These are phyloP conservation scores for Iselma pallidipennis DNA, from an alignment of 2,888 invertebrate species.

Conservation along the genomic window DNA sequence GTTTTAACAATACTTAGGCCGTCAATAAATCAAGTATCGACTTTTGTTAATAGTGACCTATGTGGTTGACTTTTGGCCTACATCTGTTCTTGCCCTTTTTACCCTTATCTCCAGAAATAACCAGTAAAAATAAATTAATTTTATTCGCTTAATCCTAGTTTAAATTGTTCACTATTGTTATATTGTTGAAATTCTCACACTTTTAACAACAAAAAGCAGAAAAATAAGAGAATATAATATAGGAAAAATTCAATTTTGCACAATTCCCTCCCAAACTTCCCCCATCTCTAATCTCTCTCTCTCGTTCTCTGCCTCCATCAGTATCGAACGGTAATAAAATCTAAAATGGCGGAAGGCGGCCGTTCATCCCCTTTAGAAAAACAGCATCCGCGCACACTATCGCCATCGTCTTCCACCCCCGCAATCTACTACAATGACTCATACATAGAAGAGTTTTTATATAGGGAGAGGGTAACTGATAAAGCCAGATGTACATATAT, in stretches of 20 bases:
- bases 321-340: slow-evolving; percentile 58
- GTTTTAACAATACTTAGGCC: slow-evolving; percentile 48
- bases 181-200: slow-evolving; percentile 15
- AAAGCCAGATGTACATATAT: background rate
- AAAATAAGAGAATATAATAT: background rate
- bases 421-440: background rate
- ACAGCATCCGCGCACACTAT: background rate
- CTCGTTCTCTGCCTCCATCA: too few species aligned
- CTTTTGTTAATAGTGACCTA: slow-evolving; percentile 46
- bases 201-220: background rate
- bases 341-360: slow-evolving; percentile 55
- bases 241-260: too few species aligned
- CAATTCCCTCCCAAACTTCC: background rate
- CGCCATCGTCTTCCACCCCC: background rate
- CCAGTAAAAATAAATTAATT: slow-evolving; percentile 38
- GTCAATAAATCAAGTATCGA: slow-evolving; percentile 55
- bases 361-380: background rate
- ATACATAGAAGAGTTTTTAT: too few species aligned
- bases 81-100: slow-evolving; percentile 53
- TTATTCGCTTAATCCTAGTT: slow-evolving; percentile 35
- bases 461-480: background rate
- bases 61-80: slow-evolving; percentile 56
- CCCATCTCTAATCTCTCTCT: slow-evolving; percentile 25
- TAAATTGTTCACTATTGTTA: slow-evolving; percentile 34
- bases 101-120: slow-evolving; percentile 3